Percentiles rank a stretch among this genome's conserved stretches.
These are phyloP conservation scores for Phasia obesa DNA, from an alignment of 2,888 invertebrate genomes.

Conservation along the genomic window DNA sequence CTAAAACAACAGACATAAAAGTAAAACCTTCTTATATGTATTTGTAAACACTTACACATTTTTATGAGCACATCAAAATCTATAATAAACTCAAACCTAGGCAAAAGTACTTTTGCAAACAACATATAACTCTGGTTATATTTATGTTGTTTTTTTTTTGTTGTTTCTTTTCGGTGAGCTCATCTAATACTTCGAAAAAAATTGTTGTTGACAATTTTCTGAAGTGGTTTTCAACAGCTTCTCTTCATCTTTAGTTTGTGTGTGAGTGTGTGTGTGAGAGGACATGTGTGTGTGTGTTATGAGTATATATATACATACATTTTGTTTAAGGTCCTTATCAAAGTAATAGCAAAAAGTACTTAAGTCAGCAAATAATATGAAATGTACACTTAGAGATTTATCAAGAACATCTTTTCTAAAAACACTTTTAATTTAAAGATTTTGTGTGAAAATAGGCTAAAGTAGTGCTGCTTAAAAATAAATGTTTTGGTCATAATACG, in stretches of 20 bases:
- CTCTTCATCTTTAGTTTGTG: conserved; percentile 22
- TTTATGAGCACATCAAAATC: background rate
- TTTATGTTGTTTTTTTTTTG: conserved; percentile 10
- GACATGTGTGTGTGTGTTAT: background rate
- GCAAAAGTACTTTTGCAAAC: conserved; percentile 12
- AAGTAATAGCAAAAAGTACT: conserved; percentile 47
- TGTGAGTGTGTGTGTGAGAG: background rate
- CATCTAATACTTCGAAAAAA: conserved; percentile 29
- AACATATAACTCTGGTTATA: conserved; percentile 21
- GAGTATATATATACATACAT: background rate
- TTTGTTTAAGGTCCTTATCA: conserved; percentile 50
- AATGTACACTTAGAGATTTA: conserved; percentile 17
- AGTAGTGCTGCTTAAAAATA: too few relatives aligned
- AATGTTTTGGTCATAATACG: too few relatives aligned
- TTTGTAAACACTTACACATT: conserved; percentile 8
- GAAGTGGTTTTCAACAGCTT: conserved; percentile 62
- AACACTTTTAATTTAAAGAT: too few relatives aligned
- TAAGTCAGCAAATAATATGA: conserved; percentile 54
- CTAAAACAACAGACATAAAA: conserved; percentile 4
- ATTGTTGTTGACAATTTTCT: conserved; percentile 59
- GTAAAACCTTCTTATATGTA: background rate
- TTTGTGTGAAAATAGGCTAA: too few relatives aligned
- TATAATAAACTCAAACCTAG: too few relatives aligned
- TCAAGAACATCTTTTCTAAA: too few relatives aligned
- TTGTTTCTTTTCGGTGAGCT: conserved; percentile 36